Percentiles rank a stretch among this genome's conserved stretches.
These are phyloP conservation scores for Pterostichus niger DNA, from an alignment of 2,888 invertebrate species.

Conservation along the genomic window DNA sequence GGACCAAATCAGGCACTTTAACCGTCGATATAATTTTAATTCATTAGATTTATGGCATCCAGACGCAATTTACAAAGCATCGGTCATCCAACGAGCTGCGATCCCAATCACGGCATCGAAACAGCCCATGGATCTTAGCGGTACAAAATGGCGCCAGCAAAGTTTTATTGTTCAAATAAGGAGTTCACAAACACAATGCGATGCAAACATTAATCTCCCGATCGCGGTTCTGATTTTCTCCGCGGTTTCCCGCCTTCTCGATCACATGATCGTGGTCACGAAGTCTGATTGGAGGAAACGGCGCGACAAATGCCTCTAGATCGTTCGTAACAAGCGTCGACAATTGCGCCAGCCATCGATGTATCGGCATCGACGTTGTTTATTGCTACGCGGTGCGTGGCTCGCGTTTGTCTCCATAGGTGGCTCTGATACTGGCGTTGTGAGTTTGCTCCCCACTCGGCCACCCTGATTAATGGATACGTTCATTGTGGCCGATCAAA, in stretches of 20 bases:
- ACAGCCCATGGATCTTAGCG: slow-evolving; percentile 48
- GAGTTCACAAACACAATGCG: slow-evolving; percentile 64
- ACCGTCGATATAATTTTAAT: slow-evolving; percentile 58
- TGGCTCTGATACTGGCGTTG: too few relatives aligned
- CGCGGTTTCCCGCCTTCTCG: slow-evolving; percentile 71
- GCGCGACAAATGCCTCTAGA: slow-evolving; percentile 61
- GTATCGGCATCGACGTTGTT: slow-evolving; percentile 71
- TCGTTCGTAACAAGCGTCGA: slow-evolving; percentile 69
- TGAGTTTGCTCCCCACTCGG: slow-evolving; percentile 42
- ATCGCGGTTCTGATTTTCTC: slow-evolving; percentile 69
- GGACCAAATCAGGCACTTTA: slow-evolving; percentile 44
- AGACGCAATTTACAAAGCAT: slow-evolving; percentile 62
- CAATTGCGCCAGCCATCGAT: slow-evolving; percentile 74
- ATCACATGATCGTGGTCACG: slow-evolving; percentile 70
- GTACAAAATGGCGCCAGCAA: slow-evolving; percentile 68
- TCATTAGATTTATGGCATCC: slow-evolving; percentile 57
- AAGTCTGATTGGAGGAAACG: slow-evolving; percentile 53
- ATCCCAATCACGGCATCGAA: slow-evolving; percentile 32
- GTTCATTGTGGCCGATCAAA: slow-evolving; percentile 68
- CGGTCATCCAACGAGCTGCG: slow-evolving; percentile 19
- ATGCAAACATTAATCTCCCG: slow-evolving; percentile 59
- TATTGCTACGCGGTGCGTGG: slow-evolving; percentile 70
- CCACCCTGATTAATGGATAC: slow-evolving; percentile 68
- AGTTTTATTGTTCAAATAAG: slow-evolving; percentile 67
- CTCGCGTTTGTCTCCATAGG: slow-evolving; percentile 73